Evolutionary conservation across 1,140 invertebrate species (phyloP), one percentile per base, ranked within the genome.

Genomic region (Ctenoplectra terminalis): DNA sequence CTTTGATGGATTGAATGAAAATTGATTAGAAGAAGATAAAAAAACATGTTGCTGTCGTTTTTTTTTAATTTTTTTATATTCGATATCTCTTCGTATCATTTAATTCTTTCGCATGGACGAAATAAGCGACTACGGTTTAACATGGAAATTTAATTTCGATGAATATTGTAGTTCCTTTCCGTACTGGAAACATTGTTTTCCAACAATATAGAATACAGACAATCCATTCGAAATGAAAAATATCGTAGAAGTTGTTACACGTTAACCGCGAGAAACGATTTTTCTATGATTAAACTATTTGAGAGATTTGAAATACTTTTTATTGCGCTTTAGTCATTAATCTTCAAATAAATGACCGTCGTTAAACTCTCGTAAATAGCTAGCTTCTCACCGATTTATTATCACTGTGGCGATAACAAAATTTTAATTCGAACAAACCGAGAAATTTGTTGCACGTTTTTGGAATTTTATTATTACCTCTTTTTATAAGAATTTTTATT

Each of bases 1-100:
- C 15, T 37, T 23, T 71, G 52, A 71, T 71, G 50, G n/a, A 71
- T 71, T 71, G 52, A 56, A 40, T 71, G n/a, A 37, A 71, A 71
- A 71, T 71, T 56, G 52, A 71, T 56, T 56, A 43, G 52, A 71
- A 56, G 40, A 71, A 29, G 15, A 56, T 31, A 29, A 11, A 29
- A 70, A 56, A 71, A 43, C 7, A 56, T 4, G 7, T 3, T 20
- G 3, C n/a, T 29, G n/a, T 20, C n/a, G 13, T 71, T 43, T 72
- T 46, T 69, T 69, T n/a, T n/a, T n/a, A n/a, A n/a, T n/a, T n/a
- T n/a, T n/a, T n/a, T n/a, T n/a, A n/a, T n/a, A 69, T 50, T 11
- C n/a, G 50, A 50, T 31, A 69, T n/a, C 20, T 23, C 66, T 31
- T 4, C 26, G 29, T 69, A 23, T 23, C 23, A 50, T 69, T 50